Evolutionary conservation across 2,797 vertebrate species (phyloP).

Genomic region (Sternotherus odoratus): DNA sequence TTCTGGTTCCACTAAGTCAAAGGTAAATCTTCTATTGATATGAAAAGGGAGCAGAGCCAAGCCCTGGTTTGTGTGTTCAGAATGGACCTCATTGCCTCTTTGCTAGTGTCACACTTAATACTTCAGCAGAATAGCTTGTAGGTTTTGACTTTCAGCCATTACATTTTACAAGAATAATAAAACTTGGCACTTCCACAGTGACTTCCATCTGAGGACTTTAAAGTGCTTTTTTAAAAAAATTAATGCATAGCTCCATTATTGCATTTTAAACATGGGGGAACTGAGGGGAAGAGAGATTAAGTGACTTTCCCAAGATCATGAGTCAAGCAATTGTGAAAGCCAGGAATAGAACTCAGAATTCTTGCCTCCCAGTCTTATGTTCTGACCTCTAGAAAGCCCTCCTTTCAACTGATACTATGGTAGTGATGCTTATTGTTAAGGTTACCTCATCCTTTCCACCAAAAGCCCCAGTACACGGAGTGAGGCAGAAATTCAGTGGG

Average conservation of each 20-base stretch:
- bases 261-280: not conserved
- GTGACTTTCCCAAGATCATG: not conserved
- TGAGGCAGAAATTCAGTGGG: not conserved
- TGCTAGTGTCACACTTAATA: not conserved
- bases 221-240: not conserved
- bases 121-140: accelerated
- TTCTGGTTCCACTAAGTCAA: not conserved
- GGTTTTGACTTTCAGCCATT: not conserved
- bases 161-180: not conserved
- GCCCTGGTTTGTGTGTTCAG: not conserved
- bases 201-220: not conserved
- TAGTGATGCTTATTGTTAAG: not conserved
- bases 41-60: not conserved
- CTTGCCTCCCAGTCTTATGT: not conserved
- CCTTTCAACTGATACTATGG: not conserved
- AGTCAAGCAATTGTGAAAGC: accelerated
- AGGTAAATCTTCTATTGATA: not conserved
- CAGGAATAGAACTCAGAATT: not conserved
- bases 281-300: not conserved
- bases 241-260: not conserved
- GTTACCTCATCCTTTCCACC: not conserved
- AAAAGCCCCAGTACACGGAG: not conserved
- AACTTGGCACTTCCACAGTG: not conserved
- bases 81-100: not conserved
- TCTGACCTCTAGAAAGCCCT: not conserved